Evolutionary conservation across 2,797 vertebrate species (phyloP).

Genomic region (Malacoctenus gilli): DNA sequence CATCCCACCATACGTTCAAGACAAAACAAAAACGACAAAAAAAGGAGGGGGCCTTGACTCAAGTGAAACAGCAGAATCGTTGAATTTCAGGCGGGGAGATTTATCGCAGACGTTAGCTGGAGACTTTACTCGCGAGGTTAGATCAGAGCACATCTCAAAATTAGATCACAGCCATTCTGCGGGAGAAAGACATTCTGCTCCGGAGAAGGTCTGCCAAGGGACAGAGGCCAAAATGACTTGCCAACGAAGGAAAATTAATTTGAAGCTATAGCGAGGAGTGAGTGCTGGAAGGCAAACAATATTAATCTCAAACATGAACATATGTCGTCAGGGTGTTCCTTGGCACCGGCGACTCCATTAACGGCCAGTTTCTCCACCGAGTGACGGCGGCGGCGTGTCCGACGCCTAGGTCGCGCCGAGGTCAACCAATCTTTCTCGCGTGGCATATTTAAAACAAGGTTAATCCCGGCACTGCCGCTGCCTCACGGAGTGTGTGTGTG

Average conservation of each 20-base stretch:
- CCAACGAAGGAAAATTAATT: conserved; percentile 71
- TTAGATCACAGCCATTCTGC: conserved; percentile 54
- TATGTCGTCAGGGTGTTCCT: conserved; percentile 64
- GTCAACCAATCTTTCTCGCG: conserved; percentile 76
- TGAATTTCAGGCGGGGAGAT: conserved; percentile 11
- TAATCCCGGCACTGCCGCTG: conserved; percentile 75
- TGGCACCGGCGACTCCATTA: conserved; percentile 72
- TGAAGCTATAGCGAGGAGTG: conserved; percentile 65
- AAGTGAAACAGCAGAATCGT: conserved; percentile 6
- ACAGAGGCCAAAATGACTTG: conserved; percentile 65
- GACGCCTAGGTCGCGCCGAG: conserved; percentile 64
- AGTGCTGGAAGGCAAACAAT: conserved; percentile 67
- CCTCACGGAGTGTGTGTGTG: conserved; percentile 59
- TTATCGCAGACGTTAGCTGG: conserved; percentile 9
- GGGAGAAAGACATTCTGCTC: conserved; percentile 30
- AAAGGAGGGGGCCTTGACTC: conserved; percentile 4
- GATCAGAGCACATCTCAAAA: conserved; percentile 49
- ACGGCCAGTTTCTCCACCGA: conserved; percentile 72
- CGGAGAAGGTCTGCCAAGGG: conserved; percentile 63
- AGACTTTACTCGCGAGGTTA: conserved; percentile 25
- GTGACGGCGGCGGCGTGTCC: conserved; percentile 63
- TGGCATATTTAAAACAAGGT: conserved; percentile 76
- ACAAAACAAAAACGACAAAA: too few species aligned
- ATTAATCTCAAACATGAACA: conserved; percentile 70
- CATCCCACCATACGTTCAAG: too few species aligned